Evolutionary conservation across 2,888 invertebrate genomes (phyloP), one percentile per base, ranked within the genome.

Genomic region (Sabatieria punctata): DNA sequence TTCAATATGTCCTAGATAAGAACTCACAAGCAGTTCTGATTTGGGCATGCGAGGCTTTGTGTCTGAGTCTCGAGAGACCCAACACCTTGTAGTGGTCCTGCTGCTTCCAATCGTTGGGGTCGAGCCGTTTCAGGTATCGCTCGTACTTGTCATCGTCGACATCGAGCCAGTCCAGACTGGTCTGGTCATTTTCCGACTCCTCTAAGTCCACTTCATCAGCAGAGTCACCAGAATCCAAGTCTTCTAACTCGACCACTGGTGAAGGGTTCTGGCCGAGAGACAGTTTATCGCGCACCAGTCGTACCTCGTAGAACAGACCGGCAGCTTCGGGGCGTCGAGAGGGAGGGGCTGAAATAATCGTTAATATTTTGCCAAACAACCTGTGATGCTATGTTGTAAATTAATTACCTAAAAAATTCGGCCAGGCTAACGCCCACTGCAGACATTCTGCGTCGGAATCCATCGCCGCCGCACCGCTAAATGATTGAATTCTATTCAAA

Each of bases 81-180:
- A 97, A 72, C 18, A 99, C 89, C 33, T 81, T 82, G 69, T 95
- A 95, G 68, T 95, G 95, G 68, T 95, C 95, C 71, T 95, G 93
- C 59, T 84, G 78, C 73, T 74, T 62, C 26, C 61, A 59, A 33
- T 52, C 45, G 23, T 43, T 52, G 25, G 58, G 58, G 35, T 60
- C 57, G 44, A 64, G 48, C 43, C 54, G 57, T 45, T 53, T 46
- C 46, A 64, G 49, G 47, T 53, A 61, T 37, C 56, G 58, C 33
- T 52, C 51, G 49, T 63, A 63, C 44, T 53, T 55, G 18, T 57
- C 56, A 47, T 57, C 55, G 21, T 64, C 63, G 8, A 43, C 43
- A 48, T 63, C 63, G 38, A 64, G 54, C 25, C 21, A 36, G 19
- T 11, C 24, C n/a, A n/a, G n/a, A n/a, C n/a, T n/a, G n/a, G n/a